Percentiles rank a stretch among this genome's conserved stretches.
Evolutionary conservation across 2,113 vertebrate genomes (phyloP).

Genomic region (Ivindomyrus marchei): DNA sequence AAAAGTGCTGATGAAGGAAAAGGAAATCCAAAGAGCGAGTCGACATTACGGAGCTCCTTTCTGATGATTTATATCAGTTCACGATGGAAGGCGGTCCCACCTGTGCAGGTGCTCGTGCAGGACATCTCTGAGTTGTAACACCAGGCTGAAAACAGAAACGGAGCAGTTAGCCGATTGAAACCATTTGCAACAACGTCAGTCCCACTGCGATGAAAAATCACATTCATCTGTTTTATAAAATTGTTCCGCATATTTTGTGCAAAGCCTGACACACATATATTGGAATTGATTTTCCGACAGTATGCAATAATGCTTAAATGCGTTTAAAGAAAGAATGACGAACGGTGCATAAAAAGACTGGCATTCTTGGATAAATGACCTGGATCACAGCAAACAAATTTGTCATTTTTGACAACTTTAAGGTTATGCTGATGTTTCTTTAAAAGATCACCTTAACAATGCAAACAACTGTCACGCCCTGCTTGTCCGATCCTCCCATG

Average conservation of each 20-base stretch:
- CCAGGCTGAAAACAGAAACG: conserved; percentile 50
- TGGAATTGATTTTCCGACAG: background rate
- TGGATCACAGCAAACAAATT: background rate
- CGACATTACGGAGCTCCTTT: background rate
- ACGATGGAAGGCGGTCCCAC: conserved; percentile 36
- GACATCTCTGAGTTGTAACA: conserved; percentile 61
- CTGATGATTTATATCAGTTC: background rate
- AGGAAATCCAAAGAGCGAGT: background rate
- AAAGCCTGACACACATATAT: background rate
- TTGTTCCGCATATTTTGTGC: background rate
- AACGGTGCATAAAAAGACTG: background rate
- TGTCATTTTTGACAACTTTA: background rate
- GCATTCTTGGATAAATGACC: background rate
- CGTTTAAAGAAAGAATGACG: background rate
- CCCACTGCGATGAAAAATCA: background rate
- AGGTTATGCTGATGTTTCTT: background rate
- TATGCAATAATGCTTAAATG: background rate
- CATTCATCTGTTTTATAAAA: background rate
- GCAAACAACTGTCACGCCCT: background rate
- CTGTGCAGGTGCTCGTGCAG: conserved; percentile 50
- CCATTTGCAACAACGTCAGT: background rate
- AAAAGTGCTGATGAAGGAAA: background rate
- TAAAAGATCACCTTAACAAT: background rate
- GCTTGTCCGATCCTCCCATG: too few relatives aligned
- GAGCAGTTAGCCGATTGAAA: background rate